These are phyloP conservation scores for Poeciliopsis prolifica DNA, from an alignment of 2,113 vertebrate species.

Conservation along the genomic window DNA sequence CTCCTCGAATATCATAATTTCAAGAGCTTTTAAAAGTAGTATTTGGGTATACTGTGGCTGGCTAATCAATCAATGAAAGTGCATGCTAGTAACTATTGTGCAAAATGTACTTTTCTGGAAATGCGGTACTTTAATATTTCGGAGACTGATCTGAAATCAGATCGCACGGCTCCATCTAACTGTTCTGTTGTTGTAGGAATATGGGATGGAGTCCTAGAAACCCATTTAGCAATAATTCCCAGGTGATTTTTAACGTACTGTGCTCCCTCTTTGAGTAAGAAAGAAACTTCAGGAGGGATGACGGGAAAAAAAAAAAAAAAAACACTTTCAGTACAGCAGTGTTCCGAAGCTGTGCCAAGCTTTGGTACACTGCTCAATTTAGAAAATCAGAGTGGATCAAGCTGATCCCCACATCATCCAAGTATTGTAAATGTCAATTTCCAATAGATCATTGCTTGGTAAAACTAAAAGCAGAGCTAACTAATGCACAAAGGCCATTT, in stretches of 20 bases:
- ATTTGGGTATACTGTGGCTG: neutral
- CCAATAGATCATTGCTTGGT: neutral
- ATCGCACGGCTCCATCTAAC: constrained; percentile 29
- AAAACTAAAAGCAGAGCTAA: neutral
- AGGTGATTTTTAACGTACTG: constrained; percentile 35
- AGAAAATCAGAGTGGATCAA: neutral
- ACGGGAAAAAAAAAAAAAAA: constrained; percentile 18
- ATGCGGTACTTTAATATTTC: neutral
- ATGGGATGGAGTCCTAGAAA: constrained; percentile 64
- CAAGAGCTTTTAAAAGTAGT: neutral
- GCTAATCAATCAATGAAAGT: neutral
- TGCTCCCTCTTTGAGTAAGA: constrained; percentile 18
- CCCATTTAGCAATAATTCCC: constrained; percentile 58
- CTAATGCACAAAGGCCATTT: neutral
- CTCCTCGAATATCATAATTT: neutral
- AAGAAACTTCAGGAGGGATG: constrained; percentile 24
- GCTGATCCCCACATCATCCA: neutral
- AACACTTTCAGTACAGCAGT: neutral
- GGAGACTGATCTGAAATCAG: neutral
- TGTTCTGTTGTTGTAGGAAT: constrained; percentile 39
- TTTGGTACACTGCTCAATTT: neutral
- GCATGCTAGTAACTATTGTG: neutral
- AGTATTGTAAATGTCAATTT: neutral
- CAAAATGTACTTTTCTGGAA: neutral
- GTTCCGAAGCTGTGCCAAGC: neutral